These are phyloP conservation scores for Vidua macroura DNA, from an alignment of 2,113 vertebrate genomes.

Conservation along the genomic window DNA sequence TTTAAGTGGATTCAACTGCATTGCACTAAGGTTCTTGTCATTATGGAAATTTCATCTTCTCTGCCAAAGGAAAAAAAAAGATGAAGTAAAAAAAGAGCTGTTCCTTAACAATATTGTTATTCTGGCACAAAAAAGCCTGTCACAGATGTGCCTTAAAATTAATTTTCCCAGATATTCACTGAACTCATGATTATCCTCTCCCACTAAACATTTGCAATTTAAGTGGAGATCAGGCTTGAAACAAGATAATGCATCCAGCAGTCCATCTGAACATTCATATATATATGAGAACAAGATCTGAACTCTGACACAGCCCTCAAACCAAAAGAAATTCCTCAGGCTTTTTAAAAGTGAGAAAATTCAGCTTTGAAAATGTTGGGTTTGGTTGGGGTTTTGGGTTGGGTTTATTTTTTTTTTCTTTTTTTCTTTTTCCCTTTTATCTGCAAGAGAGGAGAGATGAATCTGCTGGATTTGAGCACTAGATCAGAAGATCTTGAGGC, in stretches of 20 bases:
- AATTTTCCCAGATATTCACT: conserved; percentile 14
- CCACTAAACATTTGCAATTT: neutral
- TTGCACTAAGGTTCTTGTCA: conserved; percentile 6
- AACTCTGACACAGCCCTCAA: neutral
- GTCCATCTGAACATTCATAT: neutral
- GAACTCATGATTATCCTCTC: neutral
- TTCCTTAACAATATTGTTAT: conserved; percentile 32
- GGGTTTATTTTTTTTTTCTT: neutral
- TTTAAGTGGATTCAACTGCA: neutral
- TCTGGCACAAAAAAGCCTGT: conserved; percentile 14
- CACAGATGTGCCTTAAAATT: neutral
- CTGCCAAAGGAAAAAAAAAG: neutral
- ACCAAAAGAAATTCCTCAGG: neutral
- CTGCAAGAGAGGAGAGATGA: neutral
- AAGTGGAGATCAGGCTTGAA: neutral
- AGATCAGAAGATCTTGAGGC: conserved; percentile 29
- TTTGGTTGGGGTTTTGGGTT: neutral
- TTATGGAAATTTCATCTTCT: neutral
- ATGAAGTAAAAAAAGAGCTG: neutral
- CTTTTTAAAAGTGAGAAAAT: neutral
- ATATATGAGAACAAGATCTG: neutral
- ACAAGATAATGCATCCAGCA: neutral
- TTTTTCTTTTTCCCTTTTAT: neutral
- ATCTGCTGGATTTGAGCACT: conserved; percentile 14
- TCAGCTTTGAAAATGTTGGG: neutral